Evolutionary conservation across 2,113 vertebrate genomes (phyloP).

Genomic region (Kryptolebias marmoratus): DNA sequence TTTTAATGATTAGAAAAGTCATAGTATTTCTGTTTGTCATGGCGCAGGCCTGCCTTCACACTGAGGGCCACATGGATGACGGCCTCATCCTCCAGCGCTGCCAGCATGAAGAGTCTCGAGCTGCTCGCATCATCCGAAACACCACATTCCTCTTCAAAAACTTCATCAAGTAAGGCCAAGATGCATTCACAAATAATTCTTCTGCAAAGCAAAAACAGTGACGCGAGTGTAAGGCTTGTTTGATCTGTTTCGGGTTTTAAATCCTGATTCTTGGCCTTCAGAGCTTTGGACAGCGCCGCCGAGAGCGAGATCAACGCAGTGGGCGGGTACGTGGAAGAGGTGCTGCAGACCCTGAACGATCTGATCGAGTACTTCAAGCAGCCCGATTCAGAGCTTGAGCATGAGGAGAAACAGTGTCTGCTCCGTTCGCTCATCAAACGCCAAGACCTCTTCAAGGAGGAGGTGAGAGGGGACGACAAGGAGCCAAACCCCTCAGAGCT

Average conservation of each 20-base stretch:
- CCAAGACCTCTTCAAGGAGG: conserved; percentile 97
- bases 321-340: conserved; percentile 87
- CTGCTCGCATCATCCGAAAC: conserved; percentile 95
- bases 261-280: conserved; percentile 22
- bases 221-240: not conserved
- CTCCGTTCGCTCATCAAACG: conserved; percentile 96
- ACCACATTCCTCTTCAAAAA: conserved; percentile 91
- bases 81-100: conserved; percentile 93
- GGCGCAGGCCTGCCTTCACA: conserved; percentile 90
- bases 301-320: conserved; percentile 83
- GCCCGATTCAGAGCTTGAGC: conserved; percentile 89
- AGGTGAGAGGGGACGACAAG: conserved; percentile 76
- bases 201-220: not conserved
- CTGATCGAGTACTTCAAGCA: conserved; percentile 94
- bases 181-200: not conserved
- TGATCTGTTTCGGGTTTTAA: not conserved
- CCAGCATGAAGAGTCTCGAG: conserved; percentile 92
- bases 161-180: conserved; percentile 86
- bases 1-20: not conserved
- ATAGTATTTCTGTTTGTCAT: conserved; percentile 5
- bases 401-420: conserved; percentile 94
- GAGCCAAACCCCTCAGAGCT: not conserved
- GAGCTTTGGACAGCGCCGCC: conserved; percentile 74
- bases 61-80: conserved; percentile 97
- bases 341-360: conserved; percentile 93